Base-by-base conservation (phyloP, 2,113 vertebrate genomes). In the Nannospalax galili region DNA sequence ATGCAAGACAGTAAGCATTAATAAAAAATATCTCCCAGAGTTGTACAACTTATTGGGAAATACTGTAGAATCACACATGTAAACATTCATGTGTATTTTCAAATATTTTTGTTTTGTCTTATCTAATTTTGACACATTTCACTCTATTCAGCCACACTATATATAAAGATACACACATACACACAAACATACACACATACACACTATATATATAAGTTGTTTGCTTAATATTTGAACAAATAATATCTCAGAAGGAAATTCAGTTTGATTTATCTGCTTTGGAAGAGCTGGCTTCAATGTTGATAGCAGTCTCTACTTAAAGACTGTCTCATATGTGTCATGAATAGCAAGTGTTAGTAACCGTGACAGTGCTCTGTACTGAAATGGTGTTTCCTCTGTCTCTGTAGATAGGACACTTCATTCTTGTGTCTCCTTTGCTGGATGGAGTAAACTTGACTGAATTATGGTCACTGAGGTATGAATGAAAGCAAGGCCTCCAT, bases 291-390 rank as follows among this genome's bases (percentile, higher is more conserved):
- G 11, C 28, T 52, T 93, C 32, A 45, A n/a, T 7, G 5, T 60
- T 70, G 60, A 56, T 7, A 56, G 69, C 16, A 67, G 20, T 60
- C 37, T 42, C 7, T 48, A 67, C 28, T 45, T 69, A 62, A 67
- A 77, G 32, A 79, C 17, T 20, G 65, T n/a, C 91, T 90, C 45
- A 15, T 37, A 8, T 17, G 35, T 79, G 65, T 60, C 32, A n/a
- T 24, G 15, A n/a, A 45, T 26, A 37, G 58, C 19, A 11, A 35
- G 42, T 62, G 7, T 5, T 1, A 1, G 0, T 69, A 37, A 14
- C 3, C 22, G 11, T 32, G 32, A 40, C n/a, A 1, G 17, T 64
- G 11, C 40, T 52, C 3, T 10, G 30, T 26, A 17, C 72, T 79
- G 45, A 35, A 3, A 11, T 48, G 35, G 11, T 64, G 28, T 35